Evolutionary conservation across 2,888 invertebrate species (phyloP).

Genomic region (Pseudoips prasinana): DNA sequence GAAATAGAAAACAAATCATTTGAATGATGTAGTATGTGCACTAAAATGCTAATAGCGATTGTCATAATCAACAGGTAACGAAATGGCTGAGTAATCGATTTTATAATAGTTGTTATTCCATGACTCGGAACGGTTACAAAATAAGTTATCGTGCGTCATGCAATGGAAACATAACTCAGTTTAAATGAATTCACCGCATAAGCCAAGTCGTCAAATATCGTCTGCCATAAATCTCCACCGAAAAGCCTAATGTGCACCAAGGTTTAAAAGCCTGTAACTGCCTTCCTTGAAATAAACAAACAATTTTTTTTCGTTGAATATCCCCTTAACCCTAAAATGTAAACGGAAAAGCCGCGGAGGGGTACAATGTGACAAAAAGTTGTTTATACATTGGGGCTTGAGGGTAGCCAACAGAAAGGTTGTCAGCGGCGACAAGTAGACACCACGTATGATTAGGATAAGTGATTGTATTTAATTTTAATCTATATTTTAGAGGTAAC

Average conservation of each 20-base stretch:
- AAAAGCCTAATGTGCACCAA: constrained; percentile 15
- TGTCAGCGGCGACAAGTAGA: too few relatives aligned
- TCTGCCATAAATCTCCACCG: constrained; percentile 30
- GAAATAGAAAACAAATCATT: too few relatives aligned
- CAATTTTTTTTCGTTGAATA: constrained; percentile 9
- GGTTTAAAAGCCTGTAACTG: constrained; percentile 14
- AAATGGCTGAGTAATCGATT: constrained; percentile 36
- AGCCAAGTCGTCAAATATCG: constrained; percentile 32
- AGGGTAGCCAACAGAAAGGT: too few relatives aligned
- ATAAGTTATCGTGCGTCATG: constrained; percentile 45
- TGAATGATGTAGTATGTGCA: too few relatives aligned
- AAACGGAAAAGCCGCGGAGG: constrained; percentile 14
- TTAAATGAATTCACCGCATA: constrained; percentile 39
- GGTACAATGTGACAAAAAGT: constrained; percentile 6
- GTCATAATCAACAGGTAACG: constrained; percentile 42
- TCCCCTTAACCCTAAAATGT: constrained; percentile 11
- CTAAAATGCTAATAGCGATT: too few relatives aligned
- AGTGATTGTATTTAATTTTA: too few relatives aligned
- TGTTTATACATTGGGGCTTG: not conserved
- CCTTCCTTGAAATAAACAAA: constrained; percentile 16
- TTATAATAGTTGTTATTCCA: constrained; percentile 42
- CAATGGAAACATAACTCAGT: constrained; percentile 44
- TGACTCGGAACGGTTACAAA: constrained; percentile 43
- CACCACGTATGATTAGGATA: too few relatives aligned
- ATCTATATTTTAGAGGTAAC: too few relatives aligned